These are phyloP conservation scores for Poicephalus gulielmi DNA, from an alignment of 2,113 vertebrate genomes.

Conservation along the genomic window DNA sequence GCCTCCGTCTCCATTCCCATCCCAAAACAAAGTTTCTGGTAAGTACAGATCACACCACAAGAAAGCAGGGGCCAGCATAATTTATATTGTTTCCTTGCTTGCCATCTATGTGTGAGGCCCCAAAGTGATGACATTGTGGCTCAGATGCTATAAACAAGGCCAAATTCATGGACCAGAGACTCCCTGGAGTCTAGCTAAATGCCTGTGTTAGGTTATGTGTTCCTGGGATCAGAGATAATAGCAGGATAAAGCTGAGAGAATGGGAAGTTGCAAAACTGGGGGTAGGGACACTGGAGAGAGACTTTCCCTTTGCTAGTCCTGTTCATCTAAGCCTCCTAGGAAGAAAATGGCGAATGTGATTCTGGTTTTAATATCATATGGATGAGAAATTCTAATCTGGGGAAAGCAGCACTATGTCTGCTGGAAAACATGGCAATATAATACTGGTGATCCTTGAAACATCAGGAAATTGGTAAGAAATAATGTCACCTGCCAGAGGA, in stretches of 20 bases:
- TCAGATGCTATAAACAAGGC: not conserved
- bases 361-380: not conserved
- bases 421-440: not conserved
- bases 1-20: not conserved
- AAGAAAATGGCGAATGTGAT: not conserved
- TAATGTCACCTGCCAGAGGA: not conserved
- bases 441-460: not conserved
- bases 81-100: not conserved
- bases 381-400: not conserved
- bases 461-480: not conserved
- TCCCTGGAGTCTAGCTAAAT: not conserved
- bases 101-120: conserved; percentile 37
- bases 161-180: not conserved
- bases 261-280: not conserved
- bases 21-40: conserved; percentile 31
- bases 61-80: conserved; percentile 14
- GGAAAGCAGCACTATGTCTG: not conserved
- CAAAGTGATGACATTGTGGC: not conserved
- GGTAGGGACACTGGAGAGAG: not conserved
- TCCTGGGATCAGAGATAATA: not conserved
- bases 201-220: not conserved
- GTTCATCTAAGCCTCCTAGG: not conserved
- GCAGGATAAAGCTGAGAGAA: not conserved
- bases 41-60: conserved; percentile 35
- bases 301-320: not conserved